A percentile compares a stretch with the other conserved stretches of the same genome.
These are phyloP conservation scores for Scelioninae gen. 1 DNA, from an alignment of 2,888 invertebrate species.

Conservation along the genomic window DNA sequence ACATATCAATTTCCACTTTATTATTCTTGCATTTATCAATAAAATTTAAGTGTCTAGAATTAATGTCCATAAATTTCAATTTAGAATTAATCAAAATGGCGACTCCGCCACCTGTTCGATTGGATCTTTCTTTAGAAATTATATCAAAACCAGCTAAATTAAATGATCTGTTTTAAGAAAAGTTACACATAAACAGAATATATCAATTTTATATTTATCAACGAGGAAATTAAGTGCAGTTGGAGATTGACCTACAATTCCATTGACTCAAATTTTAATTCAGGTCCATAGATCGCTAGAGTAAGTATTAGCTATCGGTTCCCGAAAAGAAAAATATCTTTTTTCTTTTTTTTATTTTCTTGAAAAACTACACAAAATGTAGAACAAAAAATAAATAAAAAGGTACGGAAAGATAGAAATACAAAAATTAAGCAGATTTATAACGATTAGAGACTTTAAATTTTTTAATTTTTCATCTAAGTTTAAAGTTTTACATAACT, in stretches of 20 bases:
- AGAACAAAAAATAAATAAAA: no score
- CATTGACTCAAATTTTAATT: background rate
- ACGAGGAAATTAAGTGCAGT: background rate
- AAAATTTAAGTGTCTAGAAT: slow-evolving; percentile 1
- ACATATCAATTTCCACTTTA: slow-evolving; percentile 22
- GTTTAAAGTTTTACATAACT: no score
- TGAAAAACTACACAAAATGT: no score
- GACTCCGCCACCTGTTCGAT: slow-evolving; percentile 1
- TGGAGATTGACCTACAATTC: slow-evolving; percentile 1
- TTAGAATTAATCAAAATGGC: slow-evolving; percentile 4
- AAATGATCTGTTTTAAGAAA: background rate
- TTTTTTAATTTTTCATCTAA: no score
- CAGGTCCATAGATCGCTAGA: background rate
- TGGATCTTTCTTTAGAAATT: slow-evolving; percentile 1
- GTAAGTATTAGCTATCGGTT: no score
- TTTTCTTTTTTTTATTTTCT: no score
- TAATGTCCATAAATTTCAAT: slow-evolving; percentile 11
- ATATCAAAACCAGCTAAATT: background rate
- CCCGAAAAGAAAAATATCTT: no score
- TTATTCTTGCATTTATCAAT: background rate
- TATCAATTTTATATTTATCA: slow-evolving; percentile 1
- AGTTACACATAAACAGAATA: slow-evolving; percentile 20
- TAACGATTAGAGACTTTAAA: no score
- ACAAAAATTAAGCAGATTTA: no score
- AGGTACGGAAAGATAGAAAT: no score